phyloP scores from a whole-genome alignment of 53 echinoderm and acorn worm genomes.

The Arbacia lixula region DNA sequence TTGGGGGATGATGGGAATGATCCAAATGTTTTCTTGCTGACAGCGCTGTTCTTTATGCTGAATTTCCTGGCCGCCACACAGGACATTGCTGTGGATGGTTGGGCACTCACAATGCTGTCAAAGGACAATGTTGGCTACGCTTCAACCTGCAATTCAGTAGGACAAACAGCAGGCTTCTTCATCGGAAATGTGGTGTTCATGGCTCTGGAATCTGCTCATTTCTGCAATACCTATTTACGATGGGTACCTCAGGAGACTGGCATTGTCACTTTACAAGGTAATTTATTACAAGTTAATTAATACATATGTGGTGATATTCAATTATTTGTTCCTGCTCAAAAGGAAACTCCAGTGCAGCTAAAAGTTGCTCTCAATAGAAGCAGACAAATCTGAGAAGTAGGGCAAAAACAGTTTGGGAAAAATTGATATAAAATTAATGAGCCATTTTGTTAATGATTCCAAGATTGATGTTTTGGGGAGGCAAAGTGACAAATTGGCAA shows the following conservation, averaged over 20 bases:
- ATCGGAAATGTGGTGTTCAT: slow-evolving; percentile 93
- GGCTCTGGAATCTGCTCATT: slow-evolving; percentile 93
- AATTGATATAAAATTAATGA: no score
- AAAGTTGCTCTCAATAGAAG: no score
- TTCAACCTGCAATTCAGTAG: slow-evolving; percentile 95
- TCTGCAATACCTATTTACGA: slow-evolving; percentile 92
- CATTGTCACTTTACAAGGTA: slow-evolving; percentile 87
- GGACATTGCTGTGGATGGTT: slow-evolving; percentile 97
- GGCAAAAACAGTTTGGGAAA: no score
- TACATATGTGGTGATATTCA: background rate
- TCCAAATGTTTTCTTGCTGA: slow-evolving; percentile 77
- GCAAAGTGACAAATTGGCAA: no score
- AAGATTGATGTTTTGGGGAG: no score
- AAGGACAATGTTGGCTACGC: slow-evolving; percentile 88
- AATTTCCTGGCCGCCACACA: slow-evolving; percentile 99
- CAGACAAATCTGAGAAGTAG: no score
- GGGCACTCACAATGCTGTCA: slow-evolving; percentile 99
- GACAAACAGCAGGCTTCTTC: slow-evolving; percentile 94
- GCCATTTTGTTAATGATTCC: no score
- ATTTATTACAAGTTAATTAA: slow-evolving; percentile 25
- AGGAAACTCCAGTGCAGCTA: no score
- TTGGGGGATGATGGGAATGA: slow-evolving; percentile 71
- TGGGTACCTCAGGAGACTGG: slow-evolving; percentile 75
- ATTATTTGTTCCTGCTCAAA: background rate
- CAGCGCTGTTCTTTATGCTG: slow-evolving; percentile 86